Base-by-base conservation (phyloP, 2,797 vertebrate species). In the Pipistrellus nathusii region DNA sequence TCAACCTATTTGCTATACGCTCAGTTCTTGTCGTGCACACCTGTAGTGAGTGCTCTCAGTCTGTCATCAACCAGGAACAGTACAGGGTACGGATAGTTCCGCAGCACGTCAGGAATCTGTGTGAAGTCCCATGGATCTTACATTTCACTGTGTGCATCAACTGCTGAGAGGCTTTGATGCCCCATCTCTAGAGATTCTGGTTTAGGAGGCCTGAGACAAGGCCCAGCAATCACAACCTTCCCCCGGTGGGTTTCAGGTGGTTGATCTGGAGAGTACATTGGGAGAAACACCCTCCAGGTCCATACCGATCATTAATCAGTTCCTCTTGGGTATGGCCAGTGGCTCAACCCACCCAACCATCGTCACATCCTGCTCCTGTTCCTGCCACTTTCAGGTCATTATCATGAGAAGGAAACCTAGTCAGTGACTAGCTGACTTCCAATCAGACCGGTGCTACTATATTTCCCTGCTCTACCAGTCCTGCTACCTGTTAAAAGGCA, bases 321-420 rank as follows among this genome's bases (percentile, higher is more conserved):
- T 83, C 80, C 57, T 81, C 44, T 38, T n/a, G 35, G 71, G 69
- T 17, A 51, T n/a, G 32, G 41, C 46, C 44, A 82, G 15, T 25
- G 25, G 18, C 53, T 86, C 46, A 96, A 77, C 20, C 71, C 72
- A 89, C 41, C 38, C 57, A 71, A 32, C 13, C 30, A 11, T 75
- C n/a, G 46, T 88, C 44, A 77, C 35, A 21, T 48, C 46, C 51
- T 75, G 30, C 62, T 68, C 68, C 48, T 41, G 18, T 73, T 94
- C 89, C 46, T 75, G 66, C 21, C 71, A 92, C 48, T 84, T 80
- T 89, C 23, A 73, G 44, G 51, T 95, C 93, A 38, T 41, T 85
- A 87, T 4, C 64, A n/a, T 25, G 46, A 87, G 81, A 69, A 76
- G 88, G 35, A 71, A 94, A 81, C 25, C 69, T 53, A 27, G 48